phyloP scores from a whole-genome alignment of 2,113 vertebrate genomes.

The Neodon shergylaensis region DNA sequence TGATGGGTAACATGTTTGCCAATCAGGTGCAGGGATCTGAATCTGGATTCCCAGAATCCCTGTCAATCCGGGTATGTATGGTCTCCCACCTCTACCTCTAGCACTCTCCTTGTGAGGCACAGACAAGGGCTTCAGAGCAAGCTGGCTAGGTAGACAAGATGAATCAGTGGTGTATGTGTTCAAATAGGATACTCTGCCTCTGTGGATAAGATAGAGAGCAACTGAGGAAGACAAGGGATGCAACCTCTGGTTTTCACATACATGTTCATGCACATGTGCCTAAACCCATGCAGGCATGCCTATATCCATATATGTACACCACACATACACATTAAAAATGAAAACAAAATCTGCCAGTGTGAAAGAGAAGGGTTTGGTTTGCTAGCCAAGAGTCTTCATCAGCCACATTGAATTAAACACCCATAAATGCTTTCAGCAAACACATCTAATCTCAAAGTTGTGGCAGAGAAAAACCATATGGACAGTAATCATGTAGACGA shows the following conservation, averaged over 20 bases:
- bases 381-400: neutral
- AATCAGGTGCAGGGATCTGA: neutral
- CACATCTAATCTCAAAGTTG: neutral
- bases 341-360: neutral
- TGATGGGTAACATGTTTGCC: too few species aligned
- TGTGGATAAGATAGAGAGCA: too few species aligned
- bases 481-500: neutral
- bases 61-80: neutral
- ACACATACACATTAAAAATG: neutral
- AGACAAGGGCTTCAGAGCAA: neutral
- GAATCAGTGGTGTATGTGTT: neutral
- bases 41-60: neutral
- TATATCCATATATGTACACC: neutral
- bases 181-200: neutral
- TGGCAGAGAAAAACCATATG: neutral
- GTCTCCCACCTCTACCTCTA: neutral
- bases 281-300: neutral
- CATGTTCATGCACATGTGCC: neutral
- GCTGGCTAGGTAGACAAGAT: neutral
- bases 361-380: conserved; percentile 23
- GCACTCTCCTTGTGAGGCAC: neutral
- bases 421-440: neutral
- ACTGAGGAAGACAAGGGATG: neutral
- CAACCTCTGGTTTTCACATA: neutral
- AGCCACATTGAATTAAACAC: neutral